Percentiles rank a stretch among this genome's conserved stretches.
These are phyloP conservation scores for Nesogale talazaci DNA, from an alignment of 2,113 vertebrate species.

Conservation along the genomic window DNA sequence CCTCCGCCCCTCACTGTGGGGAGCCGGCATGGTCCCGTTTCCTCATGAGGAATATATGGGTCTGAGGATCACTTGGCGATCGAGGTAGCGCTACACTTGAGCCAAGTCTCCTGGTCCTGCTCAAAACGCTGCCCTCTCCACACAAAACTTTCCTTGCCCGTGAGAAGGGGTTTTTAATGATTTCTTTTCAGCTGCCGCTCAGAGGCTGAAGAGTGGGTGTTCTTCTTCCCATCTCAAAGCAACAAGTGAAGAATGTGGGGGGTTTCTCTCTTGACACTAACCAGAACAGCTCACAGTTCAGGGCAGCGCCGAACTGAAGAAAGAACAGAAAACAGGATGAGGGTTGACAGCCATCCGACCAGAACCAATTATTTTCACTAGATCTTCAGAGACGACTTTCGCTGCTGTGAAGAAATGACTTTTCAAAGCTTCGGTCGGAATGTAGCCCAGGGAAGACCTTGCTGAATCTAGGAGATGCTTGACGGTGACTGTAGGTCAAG, in stretches of 20 bases:
- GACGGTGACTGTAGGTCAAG: background rate
- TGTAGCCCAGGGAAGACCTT: background rate
- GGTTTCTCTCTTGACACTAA: background rate
- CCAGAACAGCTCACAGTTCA: background rate
- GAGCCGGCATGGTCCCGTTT: background rate
- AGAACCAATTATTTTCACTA: slow-evolving; percentile 65
- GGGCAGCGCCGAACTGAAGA: background rate
- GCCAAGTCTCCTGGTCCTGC: background rate
- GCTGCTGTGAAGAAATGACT: slow-evolving; percentile 74
- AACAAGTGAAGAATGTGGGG: background rate
- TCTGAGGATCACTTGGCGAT: background rate
- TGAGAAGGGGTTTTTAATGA: slow-evolving; percentile 41
- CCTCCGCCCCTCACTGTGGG: background rate
- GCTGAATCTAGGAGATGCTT: background rate
- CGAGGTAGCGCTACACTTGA: background rate
- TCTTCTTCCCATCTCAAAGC: slow-evolving; percentile 45
- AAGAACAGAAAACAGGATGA: background rate
- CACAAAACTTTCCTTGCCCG: background rate
- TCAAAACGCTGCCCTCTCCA: rapidly evolving
- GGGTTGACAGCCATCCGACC: slow-evolving; percentile 49
- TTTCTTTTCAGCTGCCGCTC: background rate
- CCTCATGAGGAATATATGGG: background rate
- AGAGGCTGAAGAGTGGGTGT: background rate
- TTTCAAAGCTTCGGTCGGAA: slow-evolving; percentile 3
- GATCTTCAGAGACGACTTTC: slow-evolving; percentile 65